Conservation (phyloP, 1,140 invertebrate genomes). For the Trachymyrmex cornetzi region DNA sequence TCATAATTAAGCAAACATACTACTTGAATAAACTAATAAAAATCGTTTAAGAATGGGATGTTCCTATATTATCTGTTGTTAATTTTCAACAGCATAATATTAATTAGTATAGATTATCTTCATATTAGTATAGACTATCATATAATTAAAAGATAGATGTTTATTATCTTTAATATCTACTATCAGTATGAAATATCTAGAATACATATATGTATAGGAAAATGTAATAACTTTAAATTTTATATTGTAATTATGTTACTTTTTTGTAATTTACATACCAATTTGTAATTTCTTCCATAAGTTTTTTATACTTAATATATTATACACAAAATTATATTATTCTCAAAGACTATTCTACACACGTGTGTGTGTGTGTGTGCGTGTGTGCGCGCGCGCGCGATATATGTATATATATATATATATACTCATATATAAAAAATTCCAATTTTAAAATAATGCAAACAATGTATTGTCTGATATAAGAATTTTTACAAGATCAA, state of each 20-base stretch:
- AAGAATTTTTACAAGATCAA: background rate
- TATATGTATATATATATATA: too few species aligned
- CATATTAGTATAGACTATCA: background rate
- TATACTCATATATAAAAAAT: background rate
- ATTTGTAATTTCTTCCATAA: background rate
- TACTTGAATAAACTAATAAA: background rate
- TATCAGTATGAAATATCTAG: background rate
- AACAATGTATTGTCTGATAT: background rate
- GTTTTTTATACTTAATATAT: background rate
- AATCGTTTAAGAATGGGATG: background rate
- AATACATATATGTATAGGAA: background rate
- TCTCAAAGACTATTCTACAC: background rate
- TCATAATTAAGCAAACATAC: background rate
- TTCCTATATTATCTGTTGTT: background rate
- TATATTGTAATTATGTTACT: slow-evolving; percentile 1
- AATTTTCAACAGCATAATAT: background rate
- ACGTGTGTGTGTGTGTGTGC: background rate
- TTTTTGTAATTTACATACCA: slow-evolving; percentile 13
- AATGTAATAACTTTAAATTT: slow-evolving; percentile 3
- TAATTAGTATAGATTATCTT: background rate
- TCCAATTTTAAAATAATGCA: background rate
- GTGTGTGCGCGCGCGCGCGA: too few species aligned
- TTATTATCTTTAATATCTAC: background rate
- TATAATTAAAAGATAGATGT: background rate
- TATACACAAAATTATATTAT: background rate